Conservation (phyloP, 2,113 vertebrate genomes). For the Trichechus manatus region DNA sequence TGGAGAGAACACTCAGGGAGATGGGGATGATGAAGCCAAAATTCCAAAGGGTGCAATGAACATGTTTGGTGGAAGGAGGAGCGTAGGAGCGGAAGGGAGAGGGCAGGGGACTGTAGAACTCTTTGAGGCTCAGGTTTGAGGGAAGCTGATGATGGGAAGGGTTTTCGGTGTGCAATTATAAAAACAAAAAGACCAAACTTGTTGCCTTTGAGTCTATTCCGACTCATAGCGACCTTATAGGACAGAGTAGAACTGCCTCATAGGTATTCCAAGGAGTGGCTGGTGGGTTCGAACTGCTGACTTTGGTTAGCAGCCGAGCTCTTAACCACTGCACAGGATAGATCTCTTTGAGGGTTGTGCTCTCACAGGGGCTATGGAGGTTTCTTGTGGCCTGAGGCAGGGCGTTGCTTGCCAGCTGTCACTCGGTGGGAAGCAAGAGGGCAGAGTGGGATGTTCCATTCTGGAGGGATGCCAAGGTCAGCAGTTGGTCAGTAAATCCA, state of each 20-base stretch:
- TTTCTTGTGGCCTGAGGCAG: not conserved
- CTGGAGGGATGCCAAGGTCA: not conserved
- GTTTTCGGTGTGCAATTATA: not conserved
- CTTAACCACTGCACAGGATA: not conserved
- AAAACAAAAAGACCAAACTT: too few relatives aligned
- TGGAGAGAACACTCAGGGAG: not conserved
- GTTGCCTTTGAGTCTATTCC: too few relatives aligned
- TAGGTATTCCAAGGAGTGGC: too few relatives aligned
- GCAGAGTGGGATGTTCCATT: not conserved
- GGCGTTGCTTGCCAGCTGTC: not conserved
- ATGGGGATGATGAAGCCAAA: not conserved
- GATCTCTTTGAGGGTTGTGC: too few relatives aligned
- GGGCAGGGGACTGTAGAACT: rapidly evolving
- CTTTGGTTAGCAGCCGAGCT: too few relatives aligned
- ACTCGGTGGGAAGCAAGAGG: not conserved
- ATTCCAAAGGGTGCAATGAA: not conserved
- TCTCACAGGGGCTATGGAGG: not conserved
- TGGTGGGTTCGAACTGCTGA: too few relatives aligned
- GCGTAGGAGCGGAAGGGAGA: not conserved
- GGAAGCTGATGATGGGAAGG: not conserved
- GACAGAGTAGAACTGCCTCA: too few relatives aligned
- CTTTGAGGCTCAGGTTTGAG: not conserved
- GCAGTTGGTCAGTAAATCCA: not conserved
- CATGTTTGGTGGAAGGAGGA: not conserved
- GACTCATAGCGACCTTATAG: too few relatives aligned